phyloP scores from a whole-genome alignment of 2,888 invertebrate genomes.

The Sceliomorpha sp. region DNA sequence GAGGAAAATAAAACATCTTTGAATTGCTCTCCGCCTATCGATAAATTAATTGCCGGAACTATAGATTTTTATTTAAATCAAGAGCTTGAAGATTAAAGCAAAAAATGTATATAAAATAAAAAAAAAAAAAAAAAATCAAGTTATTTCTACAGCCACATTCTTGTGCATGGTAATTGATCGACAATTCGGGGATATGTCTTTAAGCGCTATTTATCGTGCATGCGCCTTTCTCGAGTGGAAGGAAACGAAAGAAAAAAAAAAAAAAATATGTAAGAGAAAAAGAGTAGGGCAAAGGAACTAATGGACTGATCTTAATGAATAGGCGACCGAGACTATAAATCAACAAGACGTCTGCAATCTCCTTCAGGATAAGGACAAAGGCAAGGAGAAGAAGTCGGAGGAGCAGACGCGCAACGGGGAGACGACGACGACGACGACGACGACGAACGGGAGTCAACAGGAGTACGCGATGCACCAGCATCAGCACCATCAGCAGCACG shows the following conservation, averaged over 20 bases:
- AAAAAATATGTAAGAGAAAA: not conserved
- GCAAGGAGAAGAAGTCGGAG: slow-evolving; percentile 73
- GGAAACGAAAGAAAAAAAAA: not conserved
- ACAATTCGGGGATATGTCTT: no score
- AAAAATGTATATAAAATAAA: no score
- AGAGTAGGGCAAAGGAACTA: slow-evolving; percentile 2
- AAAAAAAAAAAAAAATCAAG: not conserved
- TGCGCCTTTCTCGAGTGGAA: no score
- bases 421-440: slow-evolving; percentile 80
- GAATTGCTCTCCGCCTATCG: no score
- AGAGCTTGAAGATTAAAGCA: no score
- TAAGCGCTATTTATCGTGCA: no score
- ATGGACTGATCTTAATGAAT: slow-evolving; percentile 38
- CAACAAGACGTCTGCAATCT: slow-evolving; percentile 77
- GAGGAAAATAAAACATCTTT: no score
- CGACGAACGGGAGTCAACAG: slow-evolving; percentile 82
- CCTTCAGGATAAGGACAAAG: slow-evolving; percentile 76
- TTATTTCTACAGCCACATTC: no score
- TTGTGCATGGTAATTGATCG: no score
- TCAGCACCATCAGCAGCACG: slow-evolving; percentile 79
- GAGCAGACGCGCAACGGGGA: slow-evolving; percentile 80
- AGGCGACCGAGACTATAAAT: slow-evolving; percentile 73
- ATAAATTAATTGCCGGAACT: no score
- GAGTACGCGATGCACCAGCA: slow-evolving; percentile 82
- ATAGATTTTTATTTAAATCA: no score